phyloP scores from a whole-genome alignment of 2,888 invertebrate species.

The Drosophila kambysellisi region DNA sequence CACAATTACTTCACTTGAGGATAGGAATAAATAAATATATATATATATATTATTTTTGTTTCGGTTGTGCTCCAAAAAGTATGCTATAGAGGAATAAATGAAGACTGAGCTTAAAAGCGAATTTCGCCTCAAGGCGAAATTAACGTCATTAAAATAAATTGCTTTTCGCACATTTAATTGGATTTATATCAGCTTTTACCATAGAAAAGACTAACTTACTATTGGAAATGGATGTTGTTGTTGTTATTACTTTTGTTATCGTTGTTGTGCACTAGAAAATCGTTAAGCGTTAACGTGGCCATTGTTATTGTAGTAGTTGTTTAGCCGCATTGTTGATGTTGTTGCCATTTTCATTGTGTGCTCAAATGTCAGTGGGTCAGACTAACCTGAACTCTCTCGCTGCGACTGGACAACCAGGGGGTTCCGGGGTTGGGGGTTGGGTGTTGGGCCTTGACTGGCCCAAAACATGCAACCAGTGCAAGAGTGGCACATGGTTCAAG shows the following conservation, averaged over 20 bases:
- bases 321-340: constrained; percentile 30
- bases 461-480: constrained; percentile 57
- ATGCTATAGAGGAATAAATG: constrained; percentile 18
- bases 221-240: constrained; percentile 22
- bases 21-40: neutral
- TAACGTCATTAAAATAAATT: constrained; percentile 27
- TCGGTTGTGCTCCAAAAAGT: constrained; percentile 4
- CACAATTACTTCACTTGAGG: neutral
- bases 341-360: constrained; percentile 53
- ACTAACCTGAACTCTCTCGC: constrained; percentile 20
- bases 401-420: neutral
- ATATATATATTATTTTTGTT: neutral
- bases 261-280: constrained; percentile 71
- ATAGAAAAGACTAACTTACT: constrained; percentile 13
- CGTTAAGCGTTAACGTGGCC: constrained; percentile 59
- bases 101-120: constrained; percentile 2
- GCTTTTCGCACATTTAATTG: constrained; percentile 34
- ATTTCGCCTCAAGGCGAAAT: constrained; percentile 13
- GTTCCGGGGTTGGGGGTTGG: neutral
- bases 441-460: constrained; percentile 14
- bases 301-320: constrained; percentile 36
- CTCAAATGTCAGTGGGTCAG: constrained; percentile 51
- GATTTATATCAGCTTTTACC: constrained; percentile 41
- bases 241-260: constrained; percentile 15
- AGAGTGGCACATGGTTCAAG: constrained; percentile 62